Conservation (phyloP, 37 sponge, comb jelly and placozoan genomes). For the Chondrosia reniformis region DNA sequence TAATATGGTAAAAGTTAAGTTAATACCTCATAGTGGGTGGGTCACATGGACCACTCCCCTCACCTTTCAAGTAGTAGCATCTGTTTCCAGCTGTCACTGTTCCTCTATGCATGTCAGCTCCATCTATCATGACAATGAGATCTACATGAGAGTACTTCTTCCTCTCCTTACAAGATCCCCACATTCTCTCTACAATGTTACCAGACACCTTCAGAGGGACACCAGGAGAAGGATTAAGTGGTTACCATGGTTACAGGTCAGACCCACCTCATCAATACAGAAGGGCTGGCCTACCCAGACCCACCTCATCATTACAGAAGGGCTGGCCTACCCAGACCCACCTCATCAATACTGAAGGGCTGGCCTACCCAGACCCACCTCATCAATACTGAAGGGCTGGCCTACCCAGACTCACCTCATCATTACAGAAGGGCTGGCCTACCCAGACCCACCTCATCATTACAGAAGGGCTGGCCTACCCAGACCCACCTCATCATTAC, state of each 20-base stretch:
- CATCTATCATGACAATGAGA: slow-evolving; percentile 91
- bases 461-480: too few species aligned
- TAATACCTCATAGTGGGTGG: too few species aligned
- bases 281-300: background rate
- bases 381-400: too few species aligned
- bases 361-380: too few species aligned
- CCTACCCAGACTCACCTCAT: too few species aligned
- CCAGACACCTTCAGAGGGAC: slow-evolving; percentile 53
- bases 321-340: too few species aligned
- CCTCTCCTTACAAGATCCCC: slow-evolving; percentile 53
- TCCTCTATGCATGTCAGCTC: slow-evolving; percentile 88
- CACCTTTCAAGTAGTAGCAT: slow-evolving; percentile 85
- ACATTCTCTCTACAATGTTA: slow-evolving; percentile 74
- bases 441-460: too few species aligned
- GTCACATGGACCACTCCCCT: background rate
- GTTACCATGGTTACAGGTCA: background rate
- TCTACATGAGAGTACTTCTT: slow-evolving; percentile 95
- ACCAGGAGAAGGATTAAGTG: background rate
- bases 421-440: too few species aligned
- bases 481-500: too few species aligned
- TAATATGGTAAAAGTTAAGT: too few species aligned
- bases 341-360: too few species aligned
- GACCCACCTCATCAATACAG: background rate
- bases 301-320: slow-evolving; percentile 90
- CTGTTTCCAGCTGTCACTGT: slow-evolving; percentile 79